Conservation (phyloP, 53 echinoderm and acorn worm genomes). For the Antedon mediterranea region DNA sequence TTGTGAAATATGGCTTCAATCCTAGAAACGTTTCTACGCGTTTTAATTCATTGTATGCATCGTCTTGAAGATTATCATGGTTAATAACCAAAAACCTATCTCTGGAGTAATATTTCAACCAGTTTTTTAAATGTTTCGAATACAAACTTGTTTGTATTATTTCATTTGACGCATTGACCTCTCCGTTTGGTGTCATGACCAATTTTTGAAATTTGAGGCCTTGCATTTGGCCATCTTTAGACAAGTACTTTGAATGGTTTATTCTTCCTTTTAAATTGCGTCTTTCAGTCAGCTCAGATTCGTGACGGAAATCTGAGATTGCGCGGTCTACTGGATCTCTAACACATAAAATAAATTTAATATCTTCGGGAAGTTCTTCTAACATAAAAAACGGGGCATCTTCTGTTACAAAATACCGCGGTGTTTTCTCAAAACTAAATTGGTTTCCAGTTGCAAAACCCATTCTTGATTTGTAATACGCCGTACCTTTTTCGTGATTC, state of each 20-base stretch:
- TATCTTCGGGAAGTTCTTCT: conserved; percentile 37
- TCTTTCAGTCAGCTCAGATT: conserved; percentile 37
- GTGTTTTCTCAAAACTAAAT: conserved; percentile 72
- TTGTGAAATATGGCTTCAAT: conserved; percentile 18
- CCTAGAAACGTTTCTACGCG: conserved; percentile 37
- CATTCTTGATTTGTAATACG: conserved; percentile 63
- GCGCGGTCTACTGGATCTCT: conserved; percentile 60
- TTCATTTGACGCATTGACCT: conserved; percentile 61
- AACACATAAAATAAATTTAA: conserved; percentile 61
- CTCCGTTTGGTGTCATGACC: conserved; percentile 38
- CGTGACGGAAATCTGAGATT: conserved; percentile 69
- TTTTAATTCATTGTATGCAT: conserved; percentile 30
- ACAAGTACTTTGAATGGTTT: conserved; percentile 7
- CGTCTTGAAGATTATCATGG: conserved; percentile 22
- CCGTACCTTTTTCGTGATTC: conserved; percentile 64
- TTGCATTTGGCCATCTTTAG: conserved; percentile 17
- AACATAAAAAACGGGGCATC: conserved; percentile 39
- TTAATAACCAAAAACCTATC: conserved; percentile 30
- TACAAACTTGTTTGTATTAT: conserved; percentile 30
- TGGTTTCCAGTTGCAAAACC: conserved; percentile 31
- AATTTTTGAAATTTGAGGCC: conserved; percentile 33
- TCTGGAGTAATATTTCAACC: conserved; percentile 41
- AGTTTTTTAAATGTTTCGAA: conserved; percentile 41
- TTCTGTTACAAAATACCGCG: conserved; percentile 68
- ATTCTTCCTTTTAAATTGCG: conserved; percentile 16